Percentiles rank a stretch among this genome's conserved stretches.
Conservation (phyloP, 2,113 vertebrate species). For the Cichladusa arquata region DNA sequence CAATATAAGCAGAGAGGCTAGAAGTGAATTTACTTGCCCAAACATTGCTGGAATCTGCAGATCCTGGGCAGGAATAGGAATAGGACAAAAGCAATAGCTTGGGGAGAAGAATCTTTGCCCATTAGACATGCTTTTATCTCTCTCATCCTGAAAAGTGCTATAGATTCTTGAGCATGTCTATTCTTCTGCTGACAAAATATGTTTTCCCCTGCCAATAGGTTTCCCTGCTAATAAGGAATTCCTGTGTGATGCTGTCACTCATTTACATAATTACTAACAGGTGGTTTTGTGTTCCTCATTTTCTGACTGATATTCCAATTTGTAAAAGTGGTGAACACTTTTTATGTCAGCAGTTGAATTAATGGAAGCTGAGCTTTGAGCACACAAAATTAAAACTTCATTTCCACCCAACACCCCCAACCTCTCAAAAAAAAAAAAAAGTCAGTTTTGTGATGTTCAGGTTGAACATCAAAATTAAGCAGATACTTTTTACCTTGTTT, state of each 20-base stretch:
- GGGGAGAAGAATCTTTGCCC: neutral
- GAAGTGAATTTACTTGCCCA: neutral
- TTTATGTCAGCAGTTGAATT: neutral
- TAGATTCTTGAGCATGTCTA: neutral
- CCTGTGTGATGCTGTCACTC: constrained; percentile 11
- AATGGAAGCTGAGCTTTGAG: neutral
- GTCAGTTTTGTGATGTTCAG: neutral
- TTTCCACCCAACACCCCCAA: neutral
- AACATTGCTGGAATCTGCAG: neutral
- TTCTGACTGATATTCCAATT: neutral
- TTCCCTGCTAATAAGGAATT: neutral
- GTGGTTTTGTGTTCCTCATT: neutral
- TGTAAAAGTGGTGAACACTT: neutral
- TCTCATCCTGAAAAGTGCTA: neutral
- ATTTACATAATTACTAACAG: constrained; percentile 43
- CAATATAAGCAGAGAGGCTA: neutral
- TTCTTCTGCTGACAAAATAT: constrained; percentile 29
- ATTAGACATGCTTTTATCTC: neutral
- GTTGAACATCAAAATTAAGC: neutral
- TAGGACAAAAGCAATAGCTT: neutral
- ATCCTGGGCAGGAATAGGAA: neutral
- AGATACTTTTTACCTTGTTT: neutral
- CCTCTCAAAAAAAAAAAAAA: neutral
- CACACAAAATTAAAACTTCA: neutral
- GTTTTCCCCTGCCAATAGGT: neutral